Conservation (phyloP, 2,113 vertebrate genomes). For the Drymodes brunneopygia region DNA sequence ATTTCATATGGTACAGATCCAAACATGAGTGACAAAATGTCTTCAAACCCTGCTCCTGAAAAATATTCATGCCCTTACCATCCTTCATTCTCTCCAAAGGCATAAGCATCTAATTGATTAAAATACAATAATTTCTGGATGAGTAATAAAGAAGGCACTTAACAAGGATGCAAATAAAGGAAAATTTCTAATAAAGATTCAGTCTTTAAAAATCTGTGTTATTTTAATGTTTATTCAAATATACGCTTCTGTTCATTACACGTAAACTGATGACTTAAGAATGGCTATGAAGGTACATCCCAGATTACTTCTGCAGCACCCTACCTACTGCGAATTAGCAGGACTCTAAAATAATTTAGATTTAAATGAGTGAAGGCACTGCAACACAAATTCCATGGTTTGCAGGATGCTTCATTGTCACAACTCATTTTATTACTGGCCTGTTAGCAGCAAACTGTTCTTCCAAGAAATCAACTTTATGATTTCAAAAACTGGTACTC, state of each 20-base stretch:
- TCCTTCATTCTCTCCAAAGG: not conserved
- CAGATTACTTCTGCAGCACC: not conserved
- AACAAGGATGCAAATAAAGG: not conserved
- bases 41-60: not conserved
- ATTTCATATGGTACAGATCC: not conserved
- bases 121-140: not conserved
- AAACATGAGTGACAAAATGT: not conserved
- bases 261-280: not conserved
- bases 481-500: not conserved
- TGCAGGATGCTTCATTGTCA: not conserved
- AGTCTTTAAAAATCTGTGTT: accelerated
- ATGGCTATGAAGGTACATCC: not conserved
- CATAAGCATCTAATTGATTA: not conserved
- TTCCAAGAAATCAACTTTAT: not conserved
- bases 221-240: not conserved
- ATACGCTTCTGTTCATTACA: accelerated
- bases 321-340: not conserved
- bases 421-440: accelerated
- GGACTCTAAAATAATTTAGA: not conserved
- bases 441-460: not conserved
- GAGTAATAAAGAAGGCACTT: not conserved
- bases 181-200: not conserved
- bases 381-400: not conserved
- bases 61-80: not conserved
- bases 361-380: not conserved